Evolutionary conservation across 2,113 vertebrate species (phyloP), one percentile per base, ranked within the genome.

Genomic region (Vidua chalybeata): DNA sequence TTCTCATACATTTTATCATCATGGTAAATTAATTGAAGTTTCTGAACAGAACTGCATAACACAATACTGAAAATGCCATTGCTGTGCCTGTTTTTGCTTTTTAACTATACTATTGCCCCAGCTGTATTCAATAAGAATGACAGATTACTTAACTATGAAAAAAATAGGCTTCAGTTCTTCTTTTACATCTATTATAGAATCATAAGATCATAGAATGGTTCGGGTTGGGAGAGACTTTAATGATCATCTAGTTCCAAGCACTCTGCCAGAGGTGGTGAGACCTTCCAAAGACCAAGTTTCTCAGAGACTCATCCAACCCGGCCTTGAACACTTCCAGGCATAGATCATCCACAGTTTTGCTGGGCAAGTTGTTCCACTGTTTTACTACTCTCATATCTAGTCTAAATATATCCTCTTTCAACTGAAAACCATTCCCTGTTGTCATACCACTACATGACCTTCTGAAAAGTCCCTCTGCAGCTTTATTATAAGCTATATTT

Each of bases 21-120:
- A 46, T 23, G 7, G 35, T 15, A 83, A 79, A 55, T 76, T 59
- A 56, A 39, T 48, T 48, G 15, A 41, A 55, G 3, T 73, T 74
- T 51, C 63, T 66, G 27, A 69, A 52, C 1, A 49, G 74, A 91
- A 77, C 20, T 80, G 3, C 17, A 5, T 45, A 74, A 41, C 8
- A 35, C 37, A 49, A 45, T 66, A 59, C 3, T 43, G 24, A 76
- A 91, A 91, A 77, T 39, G 2, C 1, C 10, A 33, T 68, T 75
- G 1, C 9, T 6, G 1, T 2, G 58, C 39, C 19, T 33, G 8
- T 1, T 66, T 20, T 54, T 14, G 2, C 1, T 37, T 35, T 56
- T 78, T 84, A 48, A 61, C 5, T 7, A 18, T 56, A 11, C 9
- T 72, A 5, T 4, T 51, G 11, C 16, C 41, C 23, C 15, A 76